Conservation (phyloP, 1,140 invertebrate species). For the Nautilus pompilius region DNA sequence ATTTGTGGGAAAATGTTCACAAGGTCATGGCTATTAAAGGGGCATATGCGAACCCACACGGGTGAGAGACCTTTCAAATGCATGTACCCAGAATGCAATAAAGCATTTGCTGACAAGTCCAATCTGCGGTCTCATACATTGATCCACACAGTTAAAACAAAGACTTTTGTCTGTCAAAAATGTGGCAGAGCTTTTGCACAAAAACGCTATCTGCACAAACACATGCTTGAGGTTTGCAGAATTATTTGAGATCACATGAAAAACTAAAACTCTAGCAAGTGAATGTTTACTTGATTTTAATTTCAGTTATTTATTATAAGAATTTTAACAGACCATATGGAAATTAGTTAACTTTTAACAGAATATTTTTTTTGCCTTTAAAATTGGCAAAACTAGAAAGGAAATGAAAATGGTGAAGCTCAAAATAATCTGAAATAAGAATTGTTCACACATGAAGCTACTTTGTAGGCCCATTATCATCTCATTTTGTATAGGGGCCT, state of each 20-base stretch:
- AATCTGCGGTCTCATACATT: conserved; percentile 98
- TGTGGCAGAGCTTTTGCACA: conserved; percentile 79
- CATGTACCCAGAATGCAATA: conserved; percentile 83
- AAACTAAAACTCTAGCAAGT: too few species aligned
- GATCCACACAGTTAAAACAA: conserved; percentile 92
- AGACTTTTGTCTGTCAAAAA: conserved; percentile 80
- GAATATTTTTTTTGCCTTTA: too few species aligned
- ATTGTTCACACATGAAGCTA: too few species aligned
- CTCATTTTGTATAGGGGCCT: too few species aligned
- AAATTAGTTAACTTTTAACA: too few species aligned
- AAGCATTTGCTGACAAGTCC: conserved; percentile 77
- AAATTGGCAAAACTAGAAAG: too few species aligned
- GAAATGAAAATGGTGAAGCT: too few species aligned
- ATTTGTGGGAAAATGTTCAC: conserved; percentile 95
- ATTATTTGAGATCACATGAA: not conserved
- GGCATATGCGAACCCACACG: conserved; percentile 93
- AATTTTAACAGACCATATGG: too few species aligned
- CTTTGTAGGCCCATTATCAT: too few species aligned
- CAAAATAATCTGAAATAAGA: too few species aligned
- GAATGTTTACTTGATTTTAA: too few species aligned
- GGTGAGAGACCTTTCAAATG: conserved; percentile 96
- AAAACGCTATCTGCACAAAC: conserved; percentile 69
- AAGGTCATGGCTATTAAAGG: conserved; percentile 92
- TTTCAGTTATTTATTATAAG: too few species aligned
- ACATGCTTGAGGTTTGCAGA: conserved; percentile 67